Evolutionary conservation across 2,113 vertebrate genomes (phyloP).

Genomic region (Hippocampus zosterae): DNA sequence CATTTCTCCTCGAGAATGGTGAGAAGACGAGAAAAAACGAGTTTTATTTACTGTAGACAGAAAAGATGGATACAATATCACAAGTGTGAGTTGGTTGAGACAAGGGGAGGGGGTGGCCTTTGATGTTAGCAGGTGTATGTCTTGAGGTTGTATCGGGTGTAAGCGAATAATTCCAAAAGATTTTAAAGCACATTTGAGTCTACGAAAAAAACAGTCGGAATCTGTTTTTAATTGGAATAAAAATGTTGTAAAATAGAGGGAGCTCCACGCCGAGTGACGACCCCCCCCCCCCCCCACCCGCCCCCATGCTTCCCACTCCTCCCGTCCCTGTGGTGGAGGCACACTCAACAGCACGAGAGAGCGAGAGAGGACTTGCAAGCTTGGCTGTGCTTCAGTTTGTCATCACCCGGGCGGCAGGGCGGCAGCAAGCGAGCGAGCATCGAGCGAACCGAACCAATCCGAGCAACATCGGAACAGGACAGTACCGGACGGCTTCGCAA

Average conservation of each 20-base stretch:
- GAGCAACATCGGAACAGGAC: conserved; percentile 35
- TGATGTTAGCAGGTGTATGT: background rate
- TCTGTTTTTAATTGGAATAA: background rate
- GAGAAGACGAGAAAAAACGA: background rate
- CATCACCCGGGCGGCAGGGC: background rate
- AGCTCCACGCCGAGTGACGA: background rate
- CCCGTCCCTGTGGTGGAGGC: conserved; percentile 10
- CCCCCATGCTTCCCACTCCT: background rate
- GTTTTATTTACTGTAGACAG: background rate
- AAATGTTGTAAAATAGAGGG: background rate
- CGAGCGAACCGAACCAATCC: conserved; percentile 50
- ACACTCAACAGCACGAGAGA: conserved; percentile 29
- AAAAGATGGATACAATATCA: background rate
- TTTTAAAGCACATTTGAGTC: background rate
- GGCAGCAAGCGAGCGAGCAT: background rate
- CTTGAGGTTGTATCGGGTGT: background rate
- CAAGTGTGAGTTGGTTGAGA: background rate
- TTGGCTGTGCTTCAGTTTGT: background rate
- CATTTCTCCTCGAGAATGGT: background rate
- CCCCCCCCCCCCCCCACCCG: background rate
- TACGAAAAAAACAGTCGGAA: background rate
- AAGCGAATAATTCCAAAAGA: background rate
- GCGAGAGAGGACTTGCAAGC: conserved; percentile 19
- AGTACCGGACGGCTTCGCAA: conserved; percentile 22
- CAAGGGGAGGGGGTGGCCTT: background rate